These are phyloP conservation scores for Cyclina sinensis DNA, from an alignment of 1,140 invertebrate species.

Conservation along the genomic window DNA sequence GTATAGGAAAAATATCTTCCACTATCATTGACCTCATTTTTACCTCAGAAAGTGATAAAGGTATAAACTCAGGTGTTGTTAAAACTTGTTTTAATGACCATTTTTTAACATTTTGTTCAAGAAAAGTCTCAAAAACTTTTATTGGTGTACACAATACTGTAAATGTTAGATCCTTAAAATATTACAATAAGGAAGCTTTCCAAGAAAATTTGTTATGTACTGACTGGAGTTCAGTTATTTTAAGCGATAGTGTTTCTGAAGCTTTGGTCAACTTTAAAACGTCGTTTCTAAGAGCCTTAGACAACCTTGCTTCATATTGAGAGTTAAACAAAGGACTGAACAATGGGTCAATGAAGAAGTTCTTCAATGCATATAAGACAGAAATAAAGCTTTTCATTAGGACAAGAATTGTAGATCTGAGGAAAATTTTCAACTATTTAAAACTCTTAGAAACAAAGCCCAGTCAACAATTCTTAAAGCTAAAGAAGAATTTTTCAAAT, in stretches of 20 bases:
- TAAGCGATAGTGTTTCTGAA: not conserved
- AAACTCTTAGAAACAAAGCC: too few species aligned
- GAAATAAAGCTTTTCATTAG: constrained; percentile 19
- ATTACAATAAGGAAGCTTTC: constrained; percentile 33
- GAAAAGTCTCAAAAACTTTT: constrained; percentile 16
- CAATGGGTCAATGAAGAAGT: not conserved
- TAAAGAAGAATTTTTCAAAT: too few species aligned
- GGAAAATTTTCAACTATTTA: too few species aligned
- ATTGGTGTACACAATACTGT: constrained; percentile 40
- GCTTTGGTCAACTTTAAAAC: constrained; percentile 1
- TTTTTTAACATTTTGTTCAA: constrained; percentile 8
- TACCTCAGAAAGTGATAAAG: too few species aligned
- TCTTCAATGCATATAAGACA: not conserved
- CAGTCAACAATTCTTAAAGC: too few species aligned
- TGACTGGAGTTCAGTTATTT: not conserved
- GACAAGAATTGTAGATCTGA: not conserved
- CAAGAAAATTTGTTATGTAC: not conserved
- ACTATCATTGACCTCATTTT: too few species aligned
- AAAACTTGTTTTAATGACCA: constrained; percentile 20
- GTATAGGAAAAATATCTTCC: not conserved
- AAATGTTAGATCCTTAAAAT: not conserved
- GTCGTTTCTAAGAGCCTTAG: not conserved
- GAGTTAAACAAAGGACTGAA: constrained; percentile 35
- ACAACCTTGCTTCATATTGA: not conserved
- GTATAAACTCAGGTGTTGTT: not conserved